These are phyloP conservation scores for Triplophysa tibetana DNA, from an alignment of 2,113 vertebrate species.

Conservation along the genomic window DNA sequence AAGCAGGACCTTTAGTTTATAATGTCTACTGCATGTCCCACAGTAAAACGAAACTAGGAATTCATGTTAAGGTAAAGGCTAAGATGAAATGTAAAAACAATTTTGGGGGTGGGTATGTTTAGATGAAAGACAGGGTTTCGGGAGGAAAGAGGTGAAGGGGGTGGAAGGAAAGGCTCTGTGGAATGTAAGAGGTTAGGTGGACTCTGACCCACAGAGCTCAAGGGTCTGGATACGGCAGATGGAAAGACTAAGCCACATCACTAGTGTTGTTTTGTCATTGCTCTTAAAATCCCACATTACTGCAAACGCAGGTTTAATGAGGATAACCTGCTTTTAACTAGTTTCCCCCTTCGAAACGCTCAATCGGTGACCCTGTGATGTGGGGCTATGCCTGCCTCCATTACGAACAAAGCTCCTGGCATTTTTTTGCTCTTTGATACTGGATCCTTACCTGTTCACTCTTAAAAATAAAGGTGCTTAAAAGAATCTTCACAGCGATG, in stretches of 20 bases:
- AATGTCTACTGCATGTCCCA: not conserved
- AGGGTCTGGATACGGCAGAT: constrained; percentile 43
- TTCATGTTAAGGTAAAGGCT: constrained; percentile 13
- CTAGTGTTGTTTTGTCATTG: constrained; percentile 17
- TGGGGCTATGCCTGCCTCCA: too few species aligned
- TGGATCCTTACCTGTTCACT: not conserved
- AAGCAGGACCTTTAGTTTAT: not conserved
- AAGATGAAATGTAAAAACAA: constrained; percentile 2
- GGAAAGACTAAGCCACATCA: constrained; percentile 34
- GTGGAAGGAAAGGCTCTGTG: constrained; percentile 34
- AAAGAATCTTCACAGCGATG: too few species aligned
- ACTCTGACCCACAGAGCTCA: constrained; percentile 64
- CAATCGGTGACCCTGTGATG: constrained; percentile 15
- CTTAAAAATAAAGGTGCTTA: too few species aligned
- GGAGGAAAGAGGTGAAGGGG: constrained; percentile 1
- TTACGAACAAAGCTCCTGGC: too few species aligned
- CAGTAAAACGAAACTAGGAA: not conserved
- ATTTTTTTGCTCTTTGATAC: too few species aligned
- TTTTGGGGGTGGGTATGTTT: constrained; percentile 14
- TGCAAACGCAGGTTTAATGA: constrained; percentile 20
- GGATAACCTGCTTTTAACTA: constrained; percentile 21
- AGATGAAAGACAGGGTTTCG: constrained; percentile 43
- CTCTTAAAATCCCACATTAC: constrained; percentile 43
- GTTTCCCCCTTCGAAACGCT: not conserved
- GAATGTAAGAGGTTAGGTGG: constrained; percentile 69